A percentile compares a stretch with the other conserved stretches of the same genome.
Evolutionary conservation across 2,113 vertebrate genomes (phyloP).

Genomic region (Stictonetta naevosa): DNA sequence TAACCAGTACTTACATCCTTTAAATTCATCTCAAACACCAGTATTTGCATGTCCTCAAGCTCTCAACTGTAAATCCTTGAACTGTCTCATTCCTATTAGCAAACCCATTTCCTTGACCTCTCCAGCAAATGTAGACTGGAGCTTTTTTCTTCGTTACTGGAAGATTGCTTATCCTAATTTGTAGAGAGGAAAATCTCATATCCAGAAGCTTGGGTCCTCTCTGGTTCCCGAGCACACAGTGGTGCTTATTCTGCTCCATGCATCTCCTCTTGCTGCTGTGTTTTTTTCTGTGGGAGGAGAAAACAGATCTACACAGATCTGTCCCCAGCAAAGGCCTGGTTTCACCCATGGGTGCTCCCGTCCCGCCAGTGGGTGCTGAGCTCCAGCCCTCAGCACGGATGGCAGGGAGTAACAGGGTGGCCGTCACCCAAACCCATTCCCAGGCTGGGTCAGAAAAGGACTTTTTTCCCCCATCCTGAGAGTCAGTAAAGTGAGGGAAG

Average conservation of each 20-base stretch:
- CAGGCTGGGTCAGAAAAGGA: not conserved
- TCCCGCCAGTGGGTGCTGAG: accelerated
- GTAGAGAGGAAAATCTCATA: not conserved
- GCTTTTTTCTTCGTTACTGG: not conserved
- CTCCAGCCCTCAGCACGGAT: accelerated
- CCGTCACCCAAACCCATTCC: not conserved
- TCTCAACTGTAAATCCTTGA: constrained; percentile 47
- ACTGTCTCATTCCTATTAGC: not conserved
- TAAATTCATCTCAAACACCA: not conserved
- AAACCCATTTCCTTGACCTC: constrained; percentile 30
- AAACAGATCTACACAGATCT: not conserved
- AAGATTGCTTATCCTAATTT: not conserved
- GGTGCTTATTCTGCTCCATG: not conserved
- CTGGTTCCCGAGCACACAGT: not conserved
- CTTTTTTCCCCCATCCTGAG: not conserved
- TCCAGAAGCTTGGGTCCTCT: not conserved
- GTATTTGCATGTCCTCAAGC: not conserved
- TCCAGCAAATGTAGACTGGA: not conserved
- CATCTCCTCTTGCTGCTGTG: not conserved
- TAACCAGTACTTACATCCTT: constrained; percentile 20
- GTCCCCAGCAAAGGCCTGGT: not conserved
- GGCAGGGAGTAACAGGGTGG: not conserved
- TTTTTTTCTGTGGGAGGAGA: not conserved
- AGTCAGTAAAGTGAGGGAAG: not conserved
- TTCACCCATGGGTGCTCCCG: not conserved